Conservation (phyloP, 2,113 vertebrate species). For the Carlito syrichta region DNA sequence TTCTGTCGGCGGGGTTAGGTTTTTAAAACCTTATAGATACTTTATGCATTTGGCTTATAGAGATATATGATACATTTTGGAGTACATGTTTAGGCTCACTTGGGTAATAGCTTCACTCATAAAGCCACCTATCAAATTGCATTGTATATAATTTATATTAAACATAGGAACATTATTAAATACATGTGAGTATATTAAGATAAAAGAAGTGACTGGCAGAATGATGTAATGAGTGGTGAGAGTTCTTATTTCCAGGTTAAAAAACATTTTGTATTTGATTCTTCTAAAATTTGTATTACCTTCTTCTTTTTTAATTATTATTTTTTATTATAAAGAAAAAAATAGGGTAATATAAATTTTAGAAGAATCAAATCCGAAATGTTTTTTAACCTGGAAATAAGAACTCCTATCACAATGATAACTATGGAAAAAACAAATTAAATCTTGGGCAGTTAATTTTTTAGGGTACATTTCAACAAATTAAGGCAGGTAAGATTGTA, state of each 20-base stretch:
- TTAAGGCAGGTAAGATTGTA: neutral
- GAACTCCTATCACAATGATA: neutral
- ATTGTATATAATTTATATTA: neutral
- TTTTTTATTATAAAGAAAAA: too few relatives aligned
- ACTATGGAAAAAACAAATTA: neutral
- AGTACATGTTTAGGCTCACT: neutral
- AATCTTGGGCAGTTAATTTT: neutral
- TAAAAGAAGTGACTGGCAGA: neutral
- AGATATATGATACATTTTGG: neutral
- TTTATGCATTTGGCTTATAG: neutral
- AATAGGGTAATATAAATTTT: neutral
- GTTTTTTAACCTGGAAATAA: conserved; percentile 9
- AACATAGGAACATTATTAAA: neutral
- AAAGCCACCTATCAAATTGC: neutral
- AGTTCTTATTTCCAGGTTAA: too few relatives aligned
- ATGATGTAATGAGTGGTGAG: neutral
- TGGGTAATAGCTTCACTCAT: neutral
- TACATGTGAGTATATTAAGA: neutral
- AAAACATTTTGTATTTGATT: too few relatives aligned
- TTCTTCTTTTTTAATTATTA: too few relatives aligned
- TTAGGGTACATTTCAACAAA: neutral
- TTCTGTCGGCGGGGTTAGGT: neutral
- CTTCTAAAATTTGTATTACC: too few relatives aligned
- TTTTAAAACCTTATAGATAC: neutral
- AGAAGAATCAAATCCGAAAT: neutral